A percentile compares a stretch with the other conserved stretches of the same genome.
phyloP scores from a whole-genome alignment of 1,140 invertebrate genomes.

The Drosophila pectinifera region DNA sequence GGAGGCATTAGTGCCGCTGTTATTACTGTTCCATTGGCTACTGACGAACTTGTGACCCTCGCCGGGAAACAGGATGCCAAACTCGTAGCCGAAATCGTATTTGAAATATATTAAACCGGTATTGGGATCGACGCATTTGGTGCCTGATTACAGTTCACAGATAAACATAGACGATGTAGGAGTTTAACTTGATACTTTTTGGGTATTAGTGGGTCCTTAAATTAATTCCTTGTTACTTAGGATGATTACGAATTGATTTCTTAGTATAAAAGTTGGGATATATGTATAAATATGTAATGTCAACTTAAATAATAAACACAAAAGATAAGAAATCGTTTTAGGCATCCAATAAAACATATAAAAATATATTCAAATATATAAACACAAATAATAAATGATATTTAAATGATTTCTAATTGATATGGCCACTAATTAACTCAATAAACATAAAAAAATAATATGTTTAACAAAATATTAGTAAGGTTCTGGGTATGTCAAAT shows the following conservation, averaged over 20 bases:
- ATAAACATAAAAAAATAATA: background rate
- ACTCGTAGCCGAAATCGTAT: conserved; percentile 93
- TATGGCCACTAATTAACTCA: background rate
- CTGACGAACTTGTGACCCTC: conserved; percentile 87
- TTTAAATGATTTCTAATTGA: background rate
- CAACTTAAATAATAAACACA: conserved; percentile 16
- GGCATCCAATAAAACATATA: conserved; percentile 13
- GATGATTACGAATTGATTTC: background rate
- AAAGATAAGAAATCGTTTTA: conserved; percentile 1
- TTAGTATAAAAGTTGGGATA: background rate
- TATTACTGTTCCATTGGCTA: conserved; percentile 85
- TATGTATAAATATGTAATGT: conserved; percentile 6
- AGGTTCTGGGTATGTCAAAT: background rate
- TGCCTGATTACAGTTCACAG: conserved; percentile 86
- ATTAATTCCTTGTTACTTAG: background rate
- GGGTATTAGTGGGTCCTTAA: background rate
- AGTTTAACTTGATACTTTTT: background rate
- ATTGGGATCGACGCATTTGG: conserved; percentile 91
- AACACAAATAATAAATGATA: conserved; percentile 14
- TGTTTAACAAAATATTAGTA: background rate
- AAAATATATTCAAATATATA: background rate
- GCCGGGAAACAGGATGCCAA: conserved; percentile 90
- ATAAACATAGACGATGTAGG: conserved; percentile 34
- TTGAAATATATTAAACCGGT: conserved; percentile 93
- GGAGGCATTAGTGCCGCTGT: conserved; percentile 85